Percentiles rank a stretch among this genome's conserved stretches.
phyloP scores from a whole-genome alignment of 2,797 vertebrate genomes.

The Epinephelus coioides region DNA sequence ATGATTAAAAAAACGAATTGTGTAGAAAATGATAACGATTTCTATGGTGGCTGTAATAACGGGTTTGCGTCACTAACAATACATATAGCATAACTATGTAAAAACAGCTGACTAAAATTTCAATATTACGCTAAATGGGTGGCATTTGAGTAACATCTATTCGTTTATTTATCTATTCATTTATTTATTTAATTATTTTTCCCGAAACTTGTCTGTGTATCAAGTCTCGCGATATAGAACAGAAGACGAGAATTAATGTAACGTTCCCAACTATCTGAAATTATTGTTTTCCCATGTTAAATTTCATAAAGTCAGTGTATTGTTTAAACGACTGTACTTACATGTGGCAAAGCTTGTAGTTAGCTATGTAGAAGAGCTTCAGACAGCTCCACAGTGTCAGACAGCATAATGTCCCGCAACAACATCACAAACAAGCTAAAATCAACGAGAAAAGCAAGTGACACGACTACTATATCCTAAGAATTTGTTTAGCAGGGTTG shows the following conservation, averaged over 20 bases:
- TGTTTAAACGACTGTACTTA: neutral
- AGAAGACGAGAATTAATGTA: neutral
- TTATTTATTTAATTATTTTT: neutral
- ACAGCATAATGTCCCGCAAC: too few relatives aligned
- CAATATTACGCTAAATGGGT: neutral
- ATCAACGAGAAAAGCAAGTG: neutral
- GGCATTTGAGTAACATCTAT: neutral
- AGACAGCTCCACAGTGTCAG: too few relatives aligned
- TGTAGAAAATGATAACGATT: neutral
- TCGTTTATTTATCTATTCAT: neutral
- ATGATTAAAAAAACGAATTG: neutral
- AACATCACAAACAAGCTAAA: neutral
- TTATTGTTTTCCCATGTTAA: rapidly evolving
- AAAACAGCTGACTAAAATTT: neutral
- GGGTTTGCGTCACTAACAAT: neutral
- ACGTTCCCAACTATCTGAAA: rapidly evolving
- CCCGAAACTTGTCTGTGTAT: rapidly evolving
- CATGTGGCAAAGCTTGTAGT: neutral
- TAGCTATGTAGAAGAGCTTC: too few relatives aligned
- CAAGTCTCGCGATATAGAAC: conserved; percentile 45
- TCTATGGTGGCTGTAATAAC: neutral
- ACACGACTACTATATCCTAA: neutral
- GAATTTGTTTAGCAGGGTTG: neutral
- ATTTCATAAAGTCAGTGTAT: too few relatives aligned
- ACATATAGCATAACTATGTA: neutral